phyloP scores from a whole-genome alignment of 1,140 invertebrate genomes.

The Platorchestia sp. region DNA sequence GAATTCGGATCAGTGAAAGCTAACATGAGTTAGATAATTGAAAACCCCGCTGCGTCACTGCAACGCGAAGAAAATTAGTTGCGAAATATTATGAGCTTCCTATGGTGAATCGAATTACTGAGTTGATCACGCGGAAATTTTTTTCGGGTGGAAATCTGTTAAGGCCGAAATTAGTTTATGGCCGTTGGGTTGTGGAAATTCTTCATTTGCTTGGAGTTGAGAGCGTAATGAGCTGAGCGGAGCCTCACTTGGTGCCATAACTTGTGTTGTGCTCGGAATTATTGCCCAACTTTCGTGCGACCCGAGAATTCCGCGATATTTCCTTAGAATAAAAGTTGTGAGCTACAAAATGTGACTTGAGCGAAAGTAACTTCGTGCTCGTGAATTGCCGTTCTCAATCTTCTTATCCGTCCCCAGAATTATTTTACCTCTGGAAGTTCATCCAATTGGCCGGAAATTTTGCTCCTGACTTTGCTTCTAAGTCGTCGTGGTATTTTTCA shows the following conservation, averaged over 20 bases:
- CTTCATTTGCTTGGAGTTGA: background rate
- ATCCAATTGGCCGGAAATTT: background rate
- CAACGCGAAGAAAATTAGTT: background rate
- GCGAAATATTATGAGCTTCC: background rate
- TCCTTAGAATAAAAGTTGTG: background rate
- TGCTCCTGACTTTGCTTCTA: background rate
- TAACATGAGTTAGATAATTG: background rate
- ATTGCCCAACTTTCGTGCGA: slow-evolving; percentile 16
- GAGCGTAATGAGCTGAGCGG: background rate
- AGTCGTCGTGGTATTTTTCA: background rate
- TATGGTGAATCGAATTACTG: background rate
- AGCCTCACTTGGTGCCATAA: background rate
- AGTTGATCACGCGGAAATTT: background rate
- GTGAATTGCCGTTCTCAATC: background rate
- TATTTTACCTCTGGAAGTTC: background rate
- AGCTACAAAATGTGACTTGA: background rate
- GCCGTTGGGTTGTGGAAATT: background rate
- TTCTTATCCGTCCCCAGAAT: background rate
- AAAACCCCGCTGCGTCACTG: background rate
- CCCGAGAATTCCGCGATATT: background rate
- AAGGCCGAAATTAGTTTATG: background rate
- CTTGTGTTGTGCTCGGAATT: slow-evolving; percentile 15
- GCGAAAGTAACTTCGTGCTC: background rate
- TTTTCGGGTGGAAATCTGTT: background rate
- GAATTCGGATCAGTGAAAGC: background rate